Evolutionary conservation across 2,888 invertebrate genomes (phyloP).

Genomic region (Oscheius sp.): DNA sequence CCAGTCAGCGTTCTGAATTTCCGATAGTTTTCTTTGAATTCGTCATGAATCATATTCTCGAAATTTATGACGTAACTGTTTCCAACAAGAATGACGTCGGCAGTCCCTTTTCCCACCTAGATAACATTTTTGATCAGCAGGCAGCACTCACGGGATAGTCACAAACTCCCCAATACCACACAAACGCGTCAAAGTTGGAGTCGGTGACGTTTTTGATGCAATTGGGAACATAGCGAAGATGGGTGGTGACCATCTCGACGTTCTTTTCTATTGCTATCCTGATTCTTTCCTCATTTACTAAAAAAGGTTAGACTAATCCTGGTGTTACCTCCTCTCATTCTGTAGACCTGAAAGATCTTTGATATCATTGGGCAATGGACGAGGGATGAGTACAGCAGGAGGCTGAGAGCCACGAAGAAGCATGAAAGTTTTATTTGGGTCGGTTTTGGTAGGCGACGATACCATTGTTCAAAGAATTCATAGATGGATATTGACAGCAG

Average conservation of each 20-base stretch:
- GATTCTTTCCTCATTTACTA: neutral
- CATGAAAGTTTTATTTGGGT: no score
- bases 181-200: constrained; percentile 1
- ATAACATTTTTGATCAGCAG: neutral
- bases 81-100: neutral
- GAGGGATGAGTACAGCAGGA: no score
- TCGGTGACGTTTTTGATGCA: neutral
- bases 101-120: constrained; percentile 5
- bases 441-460: neutral
- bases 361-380: neutral
- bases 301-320: neutral
- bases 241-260: neutral
- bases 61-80: constrained; percentile 13
- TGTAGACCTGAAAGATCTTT: neutral
- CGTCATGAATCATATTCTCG: constrained; percentile 11
- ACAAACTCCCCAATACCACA: constrained; percentile 12
- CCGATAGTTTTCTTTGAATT: neutral
- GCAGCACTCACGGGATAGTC: neutral
- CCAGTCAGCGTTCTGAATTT: neutral
- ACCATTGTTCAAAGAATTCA: neutral
- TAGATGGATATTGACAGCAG: neutral
- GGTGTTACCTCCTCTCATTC: neutral
- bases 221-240: neutral
- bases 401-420: no score
- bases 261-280: neutral